Evolutionary conservation across 1,140 invertebrate species (phyloP).

Genomic region (Octopus sinensis): DNA sequence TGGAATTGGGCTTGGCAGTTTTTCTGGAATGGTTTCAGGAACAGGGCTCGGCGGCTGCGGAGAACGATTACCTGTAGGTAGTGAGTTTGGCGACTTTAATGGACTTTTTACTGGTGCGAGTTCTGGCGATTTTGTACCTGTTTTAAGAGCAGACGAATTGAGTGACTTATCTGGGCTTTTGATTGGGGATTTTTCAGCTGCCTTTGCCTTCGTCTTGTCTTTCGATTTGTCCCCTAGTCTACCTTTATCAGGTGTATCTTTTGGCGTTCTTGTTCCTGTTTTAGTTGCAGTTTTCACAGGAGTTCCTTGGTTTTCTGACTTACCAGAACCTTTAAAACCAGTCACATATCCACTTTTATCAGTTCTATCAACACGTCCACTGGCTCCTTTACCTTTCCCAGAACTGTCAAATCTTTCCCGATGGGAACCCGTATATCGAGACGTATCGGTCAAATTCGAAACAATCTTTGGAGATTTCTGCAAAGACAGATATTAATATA

Average conservation of each 20-base stretch:
- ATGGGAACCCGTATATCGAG: slow-evolving; percentile 61
- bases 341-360: slow-evolving; percentile 60
- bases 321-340: slow-evolving; percentile 54
- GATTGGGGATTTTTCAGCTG: neutral
- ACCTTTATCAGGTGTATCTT: neutral
- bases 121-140: neutral
- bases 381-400: slow-evolving; percentile 60
- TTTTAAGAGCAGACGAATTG: no score
- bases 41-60: no score
- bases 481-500: neutral
- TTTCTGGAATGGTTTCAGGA: no score
- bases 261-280: neutral
- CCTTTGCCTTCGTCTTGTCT: neutral
- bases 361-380: slow-evolving; percentile 52
- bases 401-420: slow-evolving; percentile 60
- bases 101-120: neutral
- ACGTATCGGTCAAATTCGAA: slow-evolving; percentile 72
- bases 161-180: no score
- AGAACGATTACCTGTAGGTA: no score
- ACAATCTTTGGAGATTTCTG: slow-evolving; percentile 61
- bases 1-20: no score
- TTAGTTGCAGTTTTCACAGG: neutral
- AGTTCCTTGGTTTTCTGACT: neutral
- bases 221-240: neutral
- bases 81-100: neutral